phyloP scores from a whole-genome alignment of 2,888 invertebrate genomes.

The Acanthoscelides obtectus region DNA sequence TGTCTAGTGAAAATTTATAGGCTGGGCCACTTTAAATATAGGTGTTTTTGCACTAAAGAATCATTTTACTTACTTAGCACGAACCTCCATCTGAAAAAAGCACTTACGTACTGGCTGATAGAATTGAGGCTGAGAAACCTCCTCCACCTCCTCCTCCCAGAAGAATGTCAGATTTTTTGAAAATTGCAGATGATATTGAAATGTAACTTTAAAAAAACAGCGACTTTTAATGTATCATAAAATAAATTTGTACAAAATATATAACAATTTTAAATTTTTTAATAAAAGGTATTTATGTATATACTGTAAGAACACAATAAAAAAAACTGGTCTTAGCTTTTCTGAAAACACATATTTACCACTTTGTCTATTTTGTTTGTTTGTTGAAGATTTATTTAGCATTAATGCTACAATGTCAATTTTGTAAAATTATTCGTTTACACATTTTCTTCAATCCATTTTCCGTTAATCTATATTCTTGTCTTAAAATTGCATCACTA shows the following conservation, averaged over 20 bases:
- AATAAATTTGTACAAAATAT: conserved; percentile 1
- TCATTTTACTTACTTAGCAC: conserved; percentile 19
- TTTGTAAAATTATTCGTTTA: no score
- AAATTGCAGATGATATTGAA: not conserved
- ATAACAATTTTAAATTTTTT: not conserved
- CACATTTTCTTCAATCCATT: no score
- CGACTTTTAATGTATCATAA: not conserved
- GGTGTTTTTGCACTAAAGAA: no score
- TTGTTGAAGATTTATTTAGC: no score
- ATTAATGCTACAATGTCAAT: no score
- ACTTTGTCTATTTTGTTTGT: no score
- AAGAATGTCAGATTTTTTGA: conserved; percentile 28
- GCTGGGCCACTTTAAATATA: no score
- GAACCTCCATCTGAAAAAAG: conserved; percentile 28
- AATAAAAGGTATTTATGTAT: not conserved
- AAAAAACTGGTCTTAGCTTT: not conserved
- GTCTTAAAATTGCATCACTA: no score
- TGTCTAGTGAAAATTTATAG: no score
- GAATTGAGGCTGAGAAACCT: conserved; percentile 32
- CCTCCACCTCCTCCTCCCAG: conserved; percentile 32
- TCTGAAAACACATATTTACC: no score
- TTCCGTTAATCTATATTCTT: no score
- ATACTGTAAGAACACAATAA: not conserved
- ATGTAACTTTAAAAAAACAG: not conserved
- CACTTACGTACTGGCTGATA: conserved; percentile 30